A percentile compares a stretch with the other conserved stretches of the same genome.
phyloP scores from a whole-genome alignment of 2,113 vertebrate species.

The Sturnus vulgaris region DNA sequence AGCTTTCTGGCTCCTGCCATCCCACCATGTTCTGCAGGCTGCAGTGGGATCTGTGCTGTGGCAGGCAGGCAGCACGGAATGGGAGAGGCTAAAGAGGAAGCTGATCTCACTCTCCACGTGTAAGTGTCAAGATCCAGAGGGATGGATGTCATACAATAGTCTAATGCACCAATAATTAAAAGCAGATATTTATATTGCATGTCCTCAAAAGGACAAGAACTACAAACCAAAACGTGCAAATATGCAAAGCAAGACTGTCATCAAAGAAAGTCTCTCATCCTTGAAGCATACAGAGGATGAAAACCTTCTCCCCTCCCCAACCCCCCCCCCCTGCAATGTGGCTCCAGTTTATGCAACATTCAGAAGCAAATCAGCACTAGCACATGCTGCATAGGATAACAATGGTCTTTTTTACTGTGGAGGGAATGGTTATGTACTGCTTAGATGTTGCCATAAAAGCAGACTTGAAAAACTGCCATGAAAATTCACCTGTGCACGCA shows the following conservation, averaged over 20 bases:
- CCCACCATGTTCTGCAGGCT: not conserved
- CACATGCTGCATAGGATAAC: not conserved
- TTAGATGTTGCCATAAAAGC: not conserved
- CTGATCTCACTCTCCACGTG: not conserved
- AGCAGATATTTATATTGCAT: not conserved
- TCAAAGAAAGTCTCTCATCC: not conserved
- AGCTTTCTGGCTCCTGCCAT: not conserved
- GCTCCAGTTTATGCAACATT: not conserved
- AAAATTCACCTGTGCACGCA: not conserved
- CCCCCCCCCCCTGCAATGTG: rapidly evolving
- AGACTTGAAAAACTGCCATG: not conserved
- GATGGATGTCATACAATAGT: not conserved
- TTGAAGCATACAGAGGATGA: not conserved
- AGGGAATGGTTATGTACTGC: not conserved
- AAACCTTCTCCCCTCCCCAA: not conserved
- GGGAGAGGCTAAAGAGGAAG: not conserved
- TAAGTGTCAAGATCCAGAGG: not conserved
- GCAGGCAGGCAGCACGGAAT: not conserved
- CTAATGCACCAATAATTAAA: not conserved
- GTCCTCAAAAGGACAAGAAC: not conserved
- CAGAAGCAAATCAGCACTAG: not conserved
- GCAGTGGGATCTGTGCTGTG: not conserved
- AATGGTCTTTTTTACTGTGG: not conserved
- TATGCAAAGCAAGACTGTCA: not conserved
- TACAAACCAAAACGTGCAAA: not conserved